Percentiles rank a stretch among this genome's conserved stretches.
Conservation (phyloP, 2,113 vertebrate genomes). For the Azemiops feae region DNA sequence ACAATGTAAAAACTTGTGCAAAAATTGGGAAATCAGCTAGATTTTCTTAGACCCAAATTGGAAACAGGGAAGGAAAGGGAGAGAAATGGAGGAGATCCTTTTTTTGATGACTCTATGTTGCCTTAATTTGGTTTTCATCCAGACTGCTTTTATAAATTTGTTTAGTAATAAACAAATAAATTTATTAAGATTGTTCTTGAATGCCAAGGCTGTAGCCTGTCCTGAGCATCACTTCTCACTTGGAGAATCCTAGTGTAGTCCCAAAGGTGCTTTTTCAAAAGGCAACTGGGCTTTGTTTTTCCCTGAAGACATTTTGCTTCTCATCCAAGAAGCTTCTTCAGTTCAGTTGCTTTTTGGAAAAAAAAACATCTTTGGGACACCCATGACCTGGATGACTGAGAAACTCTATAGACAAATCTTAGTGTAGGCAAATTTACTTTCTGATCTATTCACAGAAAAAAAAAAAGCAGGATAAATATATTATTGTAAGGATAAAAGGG, state of each 20-base stretch:
- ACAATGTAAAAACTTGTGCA: neutral
- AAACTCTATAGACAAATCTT: neutral
- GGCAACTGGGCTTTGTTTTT: no score
- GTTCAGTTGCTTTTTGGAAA: no score
- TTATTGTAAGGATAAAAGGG: neutral
- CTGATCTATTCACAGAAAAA: neutral
- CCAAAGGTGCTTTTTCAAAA: no score
- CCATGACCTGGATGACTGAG: neutral
- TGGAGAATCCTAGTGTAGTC: neutral
- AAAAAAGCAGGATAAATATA: neutral
- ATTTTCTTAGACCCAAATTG: neutral
- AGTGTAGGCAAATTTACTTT: neutral
- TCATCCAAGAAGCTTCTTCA: no score
- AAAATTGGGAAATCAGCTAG: neutral
- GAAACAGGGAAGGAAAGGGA: neutral
- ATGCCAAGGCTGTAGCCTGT: neutral
- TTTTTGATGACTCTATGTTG: neutral
- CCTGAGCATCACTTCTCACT: neutral
- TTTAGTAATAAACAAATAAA: neutral
- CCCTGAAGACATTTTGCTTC: no score
- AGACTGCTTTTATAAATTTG: neutral
- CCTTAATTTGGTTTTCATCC: neutral
- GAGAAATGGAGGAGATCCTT: neutral
- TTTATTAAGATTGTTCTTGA: neutral
- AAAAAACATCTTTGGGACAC: neutral